Percentiles rank a stretch among this genome's conserved stretches.
These are phyloP conservation scores for Tribolium madens DNA, from an alignment of 1,140 invertebrate species.

Conservation along the genomic window DNA sequence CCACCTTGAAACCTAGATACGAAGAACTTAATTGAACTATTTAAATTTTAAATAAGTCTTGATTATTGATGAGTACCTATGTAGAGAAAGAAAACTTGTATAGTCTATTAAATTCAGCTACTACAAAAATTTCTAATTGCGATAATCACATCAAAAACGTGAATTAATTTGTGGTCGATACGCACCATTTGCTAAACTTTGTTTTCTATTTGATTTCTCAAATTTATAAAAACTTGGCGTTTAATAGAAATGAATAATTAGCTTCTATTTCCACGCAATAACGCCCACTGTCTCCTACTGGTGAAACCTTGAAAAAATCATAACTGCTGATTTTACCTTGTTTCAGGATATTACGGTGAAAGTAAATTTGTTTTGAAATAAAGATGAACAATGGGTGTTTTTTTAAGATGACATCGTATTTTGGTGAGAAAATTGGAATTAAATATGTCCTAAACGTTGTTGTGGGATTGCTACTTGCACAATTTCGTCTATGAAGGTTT, in stretches of 20 bases:
- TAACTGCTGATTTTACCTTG: constrained; percentile 25
- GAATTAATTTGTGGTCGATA: background rate
- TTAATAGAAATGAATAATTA: background rate
- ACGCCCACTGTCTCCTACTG: constrained; percentile 6
- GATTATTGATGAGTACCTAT: background rate
- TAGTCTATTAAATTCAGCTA: background rate
- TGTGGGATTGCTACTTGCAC: constrained; percentile 2
- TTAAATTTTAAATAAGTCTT: background rate
- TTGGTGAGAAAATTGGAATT: constrained; percentile 16
- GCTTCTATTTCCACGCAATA: background rate
- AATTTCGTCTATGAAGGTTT: constrained; percentile 1
- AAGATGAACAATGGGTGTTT: constrained; percentile 29
- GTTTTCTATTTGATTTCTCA: background rate
- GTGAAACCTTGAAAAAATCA: constrained; percentile 26
- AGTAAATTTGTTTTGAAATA: constrained; percentile 35
- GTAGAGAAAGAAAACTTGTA: background rate
- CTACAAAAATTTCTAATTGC: too few species aligned
- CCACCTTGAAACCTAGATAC: background rate
- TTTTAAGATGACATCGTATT: constrained; percentile 30
- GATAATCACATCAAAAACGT: too few species aligned
- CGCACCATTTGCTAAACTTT: constrained; percentile 7
- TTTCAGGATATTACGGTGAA: constrained; percentile 35
- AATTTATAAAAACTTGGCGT: background rate
- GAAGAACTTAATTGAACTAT: background rate
- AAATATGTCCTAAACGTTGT: background rate